These are phyloP conservation scores for Theristicus caerulescens DNA, from an alignment of 2,113 vertebrate species.

Conservation along the genomic window DNA sequence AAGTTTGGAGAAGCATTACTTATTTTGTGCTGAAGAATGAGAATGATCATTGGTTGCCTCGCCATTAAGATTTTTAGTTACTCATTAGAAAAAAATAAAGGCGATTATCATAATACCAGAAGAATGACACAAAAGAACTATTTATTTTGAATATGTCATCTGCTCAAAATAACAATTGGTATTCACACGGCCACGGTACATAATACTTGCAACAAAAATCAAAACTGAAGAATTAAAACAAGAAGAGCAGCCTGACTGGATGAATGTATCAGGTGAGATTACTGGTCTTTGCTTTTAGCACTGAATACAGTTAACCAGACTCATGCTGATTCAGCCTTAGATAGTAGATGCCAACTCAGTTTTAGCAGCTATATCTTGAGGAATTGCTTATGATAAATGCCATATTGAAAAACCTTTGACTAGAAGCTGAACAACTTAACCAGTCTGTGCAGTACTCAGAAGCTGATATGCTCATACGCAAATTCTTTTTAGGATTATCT, in stretches of 20 bases:
- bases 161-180: not conserved
- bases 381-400: not conserved
- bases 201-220: not conserved
- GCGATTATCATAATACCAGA: not conserved
- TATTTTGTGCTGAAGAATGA: not conserved
- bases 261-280: too few species aligned
- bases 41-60: not conserved
- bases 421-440: not conserved
- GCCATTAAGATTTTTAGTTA: not conserved
- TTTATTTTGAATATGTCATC: not conserved
- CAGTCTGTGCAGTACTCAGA: not conserved
- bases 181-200: not conserved
- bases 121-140: not conserved
- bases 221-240: not conserved
- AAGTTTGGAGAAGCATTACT: not conserved
- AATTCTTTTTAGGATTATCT: not conserved
- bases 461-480: not conserved
- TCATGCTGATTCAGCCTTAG: not conserved
- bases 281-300: not conserved
- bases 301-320: not conserved
- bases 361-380: not conserved
- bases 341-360: not conserved
- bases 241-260: too few species aligned
- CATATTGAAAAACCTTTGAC: not conserved
- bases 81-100: not conserved